phyloP scores from a whole-genome alignment of 2,113 vertebrate species.

The Centrocercus urophasianus region DNA sequence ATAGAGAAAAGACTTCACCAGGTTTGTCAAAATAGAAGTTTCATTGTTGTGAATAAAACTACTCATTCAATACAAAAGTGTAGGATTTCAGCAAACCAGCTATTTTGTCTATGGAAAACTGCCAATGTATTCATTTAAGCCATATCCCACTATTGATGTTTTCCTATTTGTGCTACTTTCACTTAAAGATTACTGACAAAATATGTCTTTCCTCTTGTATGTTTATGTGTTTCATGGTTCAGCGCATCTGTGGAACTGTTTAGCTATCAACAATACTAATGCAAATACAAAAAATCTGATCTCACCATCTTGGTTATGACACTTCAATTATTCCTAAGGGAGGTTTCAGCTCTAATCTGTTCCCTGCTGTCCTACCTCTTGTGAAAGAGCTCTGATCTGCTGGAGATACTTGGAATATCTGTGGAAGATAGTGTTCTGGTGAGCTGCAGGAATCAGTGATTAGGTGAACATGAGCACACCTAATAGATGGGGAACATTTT shows the following conservation, averaged over 20 bases:
- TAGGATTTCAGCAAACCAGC: rapidly evolving
- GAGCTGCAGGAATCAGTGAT: not conserved
- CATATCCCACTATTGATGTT: not conserved
- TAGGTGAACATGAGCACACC: rapidly evolving
- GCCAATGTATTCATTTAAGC: not conserved
- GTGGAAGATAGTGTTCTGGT: not conserved
- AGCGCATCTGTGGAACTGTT: not conserved
- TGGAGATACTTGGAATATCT: not conserved
- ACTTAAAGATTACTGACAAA: not conserved
- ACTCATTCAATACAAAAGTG: not conserved
- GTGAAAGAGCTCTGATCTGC: not conserved
- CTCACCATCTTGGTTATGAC: not conserved
- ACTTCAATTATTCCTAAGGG: not conserved
- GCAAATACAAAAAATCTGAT: not conserved
- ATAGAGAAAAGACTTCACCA: not conserved
- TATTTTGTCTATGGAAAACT: not conserved
- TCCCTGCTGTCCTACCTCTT: not conserved
- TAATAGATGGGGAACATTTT: not conserved
- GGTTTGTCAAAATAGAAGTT: not conserved
- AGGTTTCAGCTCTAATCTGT: not conserved
- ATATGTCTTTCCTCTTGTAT: not conserved
- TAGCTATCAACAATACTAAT: not conserved
- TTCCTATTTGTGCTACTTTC: not conserved
- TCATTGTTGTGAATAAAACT: not conserved
- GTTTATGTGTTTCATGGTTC: not conserved